Conservation (phyloP, 1,140 invertebrate genomes). For the Propsilocerus akamusi region DNA sequence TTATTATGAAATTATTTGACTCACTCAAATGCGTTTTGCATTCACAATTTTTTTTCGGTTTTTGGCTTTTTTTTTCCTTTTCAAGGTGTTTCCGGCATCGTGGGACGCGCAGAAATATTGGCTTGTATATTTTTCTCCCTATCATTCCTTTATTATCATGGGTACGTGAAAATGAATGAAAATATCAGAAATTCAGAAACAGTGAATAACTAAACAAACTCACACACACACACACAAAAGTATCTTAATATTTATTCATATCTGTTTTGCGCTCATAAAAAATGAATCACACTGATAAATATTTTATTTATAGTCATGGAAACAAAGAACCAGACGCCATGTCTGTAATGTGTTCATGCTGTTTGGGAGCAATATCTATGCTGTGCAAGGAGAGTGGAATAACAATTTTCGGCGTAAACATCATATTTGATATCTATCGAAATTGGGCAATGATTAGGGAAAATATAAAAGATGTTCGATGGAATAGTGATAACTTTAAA, state of each 20-base stretch:
- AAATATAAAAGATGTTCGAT: conserved; percentile 32
- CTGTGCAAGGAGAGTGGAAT: conserved; percentile 84
- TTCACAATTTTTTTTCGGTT: neutral
- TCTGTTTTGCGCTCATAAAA: neutral
- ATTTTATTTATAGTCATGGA: neutral
- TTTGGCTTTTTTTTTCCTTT: neutral
- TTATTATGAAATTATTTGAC: neutral
- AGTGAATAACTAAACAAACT: neutral
- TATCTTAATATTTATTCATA: neutral
- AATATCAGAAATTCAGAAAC: neutral
- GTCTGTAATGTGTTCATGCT: no score
- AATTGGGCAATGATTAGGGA: conserved; percentile 48
- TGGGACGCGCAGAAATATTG: conserved; percentile 67
- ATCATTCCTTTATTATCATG: conserved; percentile 60
- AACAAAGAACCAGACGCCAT: no score
- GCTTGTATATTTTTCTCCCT: conserved; percentile 67
- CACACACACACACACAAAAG: neutral
- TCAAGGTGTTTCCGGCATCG: conserved; percentile 44
- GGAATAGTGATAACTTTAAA: conserved; percentile 34
- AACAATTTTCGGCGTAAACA: conserved; percentile 57
- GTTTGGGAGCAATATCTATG: conserved; percentile 66
- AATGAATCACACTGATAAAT: neutral
- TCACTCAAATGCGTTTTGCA: neutral
- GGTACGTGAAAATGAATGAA: conserved; percentile 32
- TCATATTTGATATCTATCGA: conserved; percentile 50